Conservation (phyloP, 2,888 invertebrate species). For the Ephialtes manifestator region DNA sequence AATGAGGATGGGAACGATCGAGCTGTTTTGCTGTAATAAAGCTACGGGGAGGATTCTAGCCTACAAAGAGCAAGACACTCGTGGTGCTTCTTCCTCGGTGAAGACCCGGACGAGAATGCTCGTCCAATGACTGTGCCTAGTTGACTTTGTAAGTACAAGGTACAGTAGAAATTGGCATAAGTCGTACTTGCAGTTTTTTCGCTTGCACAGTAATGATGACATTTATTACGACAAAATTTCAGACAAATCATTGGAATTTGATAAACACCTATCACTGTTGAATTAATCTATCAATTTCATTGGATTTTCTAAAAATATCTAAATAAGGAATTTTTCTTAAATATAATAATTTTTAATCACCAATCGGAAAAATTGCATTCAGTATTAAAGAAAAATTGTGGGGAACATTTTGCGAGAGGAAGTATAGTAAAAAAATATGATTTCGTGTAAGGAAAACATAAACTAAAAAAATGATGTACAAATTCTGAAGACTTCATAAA, state of each 20-base stretch:
- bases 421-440: not conserved
- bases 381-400: too few species aligned
- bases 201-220: not conserved
- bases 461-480: not conserved
- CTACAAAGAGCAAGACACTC: constrained; percentile 59
- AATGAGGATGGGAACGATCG: constrained; percentile 66
- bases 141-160: not conserved
- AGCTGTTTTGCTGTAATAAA: constrained; percentile 76
- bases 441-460: not conserved
- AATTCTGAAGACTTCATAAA: too few species aligned
- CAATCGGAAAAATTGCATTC: too few species aligned
- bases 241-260: not conserved
- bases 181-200: not conserved
- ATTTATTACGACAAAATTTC: too few species aligned
- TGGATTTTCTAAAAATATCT: not conserved
- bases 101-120: constrained; percentile 40
- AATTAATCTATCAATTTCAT: too few species aligned
- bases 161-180: not conserved
- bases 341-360: too few species aligned
- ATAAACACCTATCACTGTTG: too few species aligned
- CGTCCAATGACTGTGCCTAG: constrained; percentile 7
- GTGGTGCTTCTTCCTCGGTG: constrained; percentile 64
- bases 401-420: too few species aligned
- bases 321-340: too few species aligned
- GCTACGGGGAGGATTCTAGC: constrained; percentile 67